Conservation (phyloP, 2,888 invertebrate species). For the Peribatodes rhomboidaria region DNA sequence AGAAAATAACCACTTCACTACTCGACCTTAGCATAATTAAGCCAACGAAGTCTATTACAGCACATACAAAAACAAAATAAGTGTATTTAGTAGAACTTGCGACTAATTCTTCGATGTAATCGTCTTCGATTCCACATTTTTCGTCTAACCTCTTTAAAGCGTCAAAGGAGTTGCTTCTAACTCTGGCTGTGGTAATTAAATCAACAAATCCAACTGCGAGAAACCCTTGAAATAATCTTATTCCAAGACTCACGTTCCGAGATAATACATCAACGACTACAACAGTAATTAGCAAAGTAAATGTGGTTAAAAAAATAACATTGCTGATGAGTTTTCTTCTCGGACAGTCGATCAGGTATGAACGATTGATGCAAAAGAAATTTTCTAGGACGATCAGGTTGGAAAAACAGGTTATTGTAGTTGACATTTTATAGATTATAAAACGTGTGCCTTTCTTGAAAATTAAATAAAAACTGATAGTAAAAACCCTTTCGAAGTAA, state of each 20-base stretch:
- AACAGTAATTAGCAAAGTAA: slow-evolving; percentile 35
- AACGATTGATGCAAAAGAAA: slow-evolving; percentile 65
- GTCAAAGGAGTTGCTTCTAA: slow-evolving; percentile 47
- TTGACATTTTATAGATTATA: slow-evolving; percentile 19
- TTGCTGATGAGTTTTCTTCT: slow-evolving; percentile 53
- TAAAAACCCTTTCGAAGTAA: neutral
- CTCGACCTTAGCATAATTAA: slow-evolving; percentile 45
- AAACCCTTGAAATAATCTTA: slow-evolving; percentile 50
- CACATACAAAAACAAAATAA: slow-evolving; percentile 46
- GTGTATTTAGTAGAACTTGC: slow-evolving; percentile 40
- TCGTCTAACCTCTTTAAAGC: slow-evolving; percentile 60
- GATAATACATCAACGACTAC: slow-evolving; percentile 52
- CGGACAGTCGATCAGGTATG: slow-evolving; percentile 53
- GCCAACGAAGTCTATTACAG: slow-evolving; percentile 57
- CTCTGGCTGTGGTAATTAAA: slow-evolving; percentile 50
- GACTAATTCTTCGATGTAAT: slow-evolving; percentile 47
- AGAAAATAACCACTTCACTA: slow-evolving; percentile 49
- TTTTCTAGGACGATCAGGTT: slow-evolving; percentile 60
- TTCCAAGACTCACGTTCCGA: slow-evolving; percentile 21
- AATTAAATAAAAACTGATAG: neutral
- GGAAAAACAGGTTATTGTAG: slow-evolving; percentile 49
- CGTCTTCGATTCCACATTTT: slow-evolving; percentile 56
- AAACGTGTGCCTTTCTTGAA: neutral
- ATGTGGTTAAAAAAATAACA: slow-evolving; percentile 44
- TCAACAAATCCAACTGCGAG: slow-evolving; percentile 51